Evolutionary conservation across 2,888 invertebrate species (phyloP), one percentile per base, ranked within the genome.

Genomic region (Petrolisthes manimaculis): DNA sequence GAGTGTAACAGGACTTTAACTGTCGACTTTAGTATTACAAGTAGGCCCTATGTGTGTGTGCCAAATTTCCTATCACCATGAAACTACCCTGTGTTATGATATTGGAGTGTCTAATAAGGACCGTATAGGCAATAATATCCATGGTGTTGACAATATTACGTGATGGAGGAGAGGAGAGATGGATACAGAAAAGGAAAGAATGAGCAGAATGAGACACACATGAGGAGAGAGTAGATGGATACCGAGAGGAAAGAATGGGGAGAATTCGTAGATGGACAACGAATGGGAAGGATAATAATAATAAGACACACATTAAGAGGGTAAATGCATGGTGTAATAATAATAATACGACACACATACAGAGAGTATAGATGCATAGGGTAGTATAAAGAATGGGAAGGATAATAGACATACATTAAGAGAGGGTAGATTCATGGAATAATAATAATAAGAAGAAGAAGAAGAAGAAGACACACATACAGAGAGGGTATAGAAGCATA

Each of bases 401-500:
- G 9, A 53, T 51, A 53, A 54, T 53, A 37, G 37, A 37, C 37
- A 37, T 2, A 37, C 37, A 37, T 37, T 37, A 37, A 37, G 37
- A 80, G 80, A 80, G 80, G 55, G 80, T 54, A 55, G n/a, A 71
- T 71, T 0, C n/a, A 71, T 71, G n/a, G 71, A 2, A 2, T 37
- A 37, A 2, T 37, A 37, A 37, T 37, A 37, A 37, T 37, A 37
- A 37, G 0, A 37, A 37, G 0, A n/a, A n/a, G n/a, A n/a, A n/a
- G n/a, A n/a, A n/a, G n/a, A n/a, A n/a, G n/a, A n/a, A 37, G 37
- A 37, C 37, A 37, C 37, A 81, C 56, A 81, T n/a, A 81, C 56
- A 81, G 61, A 81, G 81, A 61, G 24, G 21, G 21, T 5, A 24
- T 5, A 24, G 5, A 18, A 4, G 18, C 37, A 54, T 12, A 21